A percentile compares a stretch with the other conserved stretches of the same genome.
phyloP scores from a whole-genome alignment of 1,140 invertebrate species.

The Ceratina japonica region DNA sequence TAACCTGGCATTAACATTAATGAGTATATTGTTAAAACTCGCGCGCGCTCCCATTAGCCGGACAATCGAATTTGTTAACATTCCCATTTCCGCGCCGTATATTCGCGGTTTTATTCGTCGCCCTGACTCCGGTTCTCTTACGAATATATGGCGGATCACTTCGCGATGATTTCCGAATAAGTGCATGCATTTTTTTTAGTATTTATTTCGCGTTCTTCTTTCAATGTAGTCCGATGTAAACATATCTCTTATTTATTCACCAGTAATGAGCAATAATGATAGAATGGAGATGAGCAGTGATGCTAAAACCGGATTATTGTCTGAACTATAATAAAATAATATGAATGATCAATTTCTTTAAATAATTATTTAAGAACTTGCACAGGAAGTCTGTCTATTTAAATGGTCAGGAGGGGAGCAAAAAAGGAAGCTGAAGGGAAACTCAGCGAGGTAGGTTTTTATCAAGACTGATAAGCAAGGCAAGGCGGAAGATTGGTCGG shows the following conservation, averaged over 20 bases:
- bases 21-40: conserved; percentile 76
- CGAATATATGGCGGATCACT: conserved; percentile 20
- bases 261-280: too few relatives aligned
- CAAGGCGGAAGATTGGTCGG: conserved; percentile 15
- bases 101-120: conserved; percentile 1
- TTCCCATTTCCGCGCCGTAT: conserved; percentile 32
- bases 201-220: too few relatives aligned
- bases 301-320: too few relatives aligned
- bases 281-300: too few relatives aligned
- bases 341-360: too few relatives aligned
- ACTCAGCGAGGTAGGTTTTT: conserved; percentile 11
- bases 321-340: too few relatives aligned
- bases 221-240: too few relatives aligned
- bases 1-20: conserved; percentile 74
- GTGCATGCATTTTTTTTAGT: too few relatives aligned
- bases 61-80: conserved; percentile 69
- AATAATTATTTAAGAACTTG: not conserved
- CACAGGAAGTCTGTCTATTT: not conserved
- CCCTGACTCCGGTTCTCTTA: conserved; percentile 16
- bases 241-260: too few relatives aligned
- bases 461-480: conserved; percentile 4
- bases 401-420: not conserved
- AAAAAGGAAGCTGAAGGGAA: conserved; percentile 8
- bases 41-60: conserved; percentile 70
- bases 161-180: conserved; percentile 2